phyloP scores from a whole-genome alignment of 2,797 vertebrate species.

The Bradypodion ventrale region DNA sequence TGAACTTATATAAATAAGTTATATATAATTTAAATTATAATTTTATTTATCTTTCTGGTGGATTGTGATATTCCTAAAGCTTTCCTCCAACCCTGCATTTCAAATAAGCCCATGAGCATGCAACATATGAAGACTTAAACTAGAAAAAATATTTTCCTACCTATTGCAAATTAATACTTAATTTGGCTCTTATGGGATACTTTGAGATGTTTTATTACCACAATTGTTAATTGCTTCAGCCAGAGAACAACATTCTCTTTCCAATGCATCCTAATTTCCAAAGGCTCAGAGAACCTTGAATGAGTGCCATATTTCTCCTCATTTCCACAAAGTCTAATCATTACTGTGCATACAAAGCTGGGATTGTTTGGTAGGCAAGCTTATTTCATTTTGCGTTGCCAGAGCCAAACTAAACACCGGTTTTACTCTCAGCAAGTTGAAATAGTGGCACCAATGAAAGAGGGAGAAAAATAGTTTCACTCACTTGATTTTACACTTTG shows the following conservation, averaged over 20 bases:
- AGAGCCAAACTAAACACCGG: slow-evolving; percentile 62
- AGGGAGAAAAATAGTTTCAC: slow-evolving; percentile 44
- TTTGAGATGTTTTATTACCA: slow-evolving; percentile 27
- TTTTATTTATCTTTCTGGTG: too few species aligned
- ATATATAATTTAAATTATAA: too few species aligned
- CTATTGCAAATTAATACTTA: slow-evolving; percentile 23
- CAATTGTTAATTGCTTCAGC: slow-evolving; percentile 31
- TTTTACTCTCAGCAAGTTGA: slow-evolving; percentile 54
- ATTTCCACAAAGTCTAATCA: slow-evolving; percentile 54
- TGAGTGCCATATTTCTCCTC: slow-evolving; percentile 40
- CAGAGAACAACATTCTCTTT: slow-evolving; percentile 44
- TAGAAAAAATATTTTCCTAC: slow-evolving; percentile 27
- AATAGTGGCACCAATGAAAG: slow-evolving; percentile 54
- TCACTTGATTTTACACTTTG: slow-evolving; percentile 30
- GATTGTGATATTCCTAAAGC: too few species aligned
- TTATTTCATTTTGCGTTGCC: slow-evolving; percentile 44
- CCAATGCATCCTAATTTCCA: slow-evolving; percentile 46
- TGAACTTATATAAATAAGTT: too few species aligned
- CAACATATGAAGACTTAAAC: slow-evolving; percentile 20
- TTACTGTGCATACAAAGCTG: slow-evolving; percentile 51
- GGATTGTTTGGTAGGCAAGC: slow-evolving; percentile 48
- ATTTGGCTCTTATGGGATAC: slow-evolving; percentile 1
- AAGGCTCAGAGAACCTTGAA: slow-evolving; percentile 51
- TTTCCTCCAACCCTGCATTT: too few species aligned
- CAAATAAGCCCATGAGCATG: neutral